phyloP scores from a whole-genome alignment of 2,113 vertebrate species.

The Gorsachius goisagi region DNA sequence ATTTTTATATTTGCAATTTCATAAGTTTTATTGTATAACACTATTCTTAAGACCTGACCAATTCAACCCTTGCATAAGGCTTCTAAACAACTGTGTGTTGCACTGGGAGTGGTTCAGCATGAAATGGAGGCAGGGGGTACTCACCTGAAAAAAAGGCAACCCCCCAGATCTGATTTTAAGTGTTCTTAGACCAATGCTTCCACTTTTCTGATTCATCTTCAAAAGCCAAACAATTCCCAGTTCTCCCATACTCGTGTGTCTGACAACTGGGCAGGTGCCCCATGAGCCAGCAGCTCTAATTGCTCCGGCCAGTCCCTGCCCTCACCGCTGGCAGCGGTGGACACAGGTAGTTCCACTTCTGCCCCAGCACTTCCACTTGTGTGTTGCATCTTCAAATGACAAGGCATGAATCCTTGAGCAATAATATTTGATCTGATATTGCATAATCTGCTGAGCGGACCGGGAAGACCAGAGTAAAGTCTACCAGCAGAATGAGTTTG shows the following conservation, averaged over 20 bases:
- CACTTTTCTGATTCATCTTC: neutral
- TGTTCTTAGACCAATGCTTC: neutral
- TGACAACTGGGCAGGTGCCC: neutral
- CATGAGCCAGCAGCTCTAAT: neutral
- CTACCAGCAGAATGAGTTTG: neutral
- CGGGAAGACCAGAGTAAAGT: neutral
- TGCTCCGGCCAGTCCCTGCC: neutral
- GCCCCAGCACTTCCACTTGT: neutral
- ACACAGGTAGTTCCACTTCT: neutral
- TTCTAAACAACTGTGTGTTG: neutral
- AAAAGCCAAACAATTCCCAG: neutral
- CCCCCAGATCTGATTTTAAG: neutral
- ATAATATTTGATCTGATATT: neutral
- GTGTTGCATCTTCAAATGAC: neutral
- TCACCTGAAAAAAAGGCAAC: neutral
- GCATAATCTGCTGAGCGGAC: neutral
- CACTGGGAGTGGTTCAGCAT: neutral
- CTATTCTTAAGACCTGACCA: neutral
- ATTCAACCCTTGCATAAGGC: neutral
- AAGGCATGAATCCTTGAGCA: neutral
- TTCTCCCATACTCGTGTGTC: accelerated
- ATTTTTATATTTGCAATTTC: neutral
- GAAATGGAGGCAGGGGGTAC: neutral
- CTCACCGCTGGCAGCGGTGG: accelerated
- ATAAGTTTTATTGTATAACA: neutral